Evolutionary conservation across 2,888 invertebrate species (phyloP).

Genomic region (Hartigia nigra): DNA sequence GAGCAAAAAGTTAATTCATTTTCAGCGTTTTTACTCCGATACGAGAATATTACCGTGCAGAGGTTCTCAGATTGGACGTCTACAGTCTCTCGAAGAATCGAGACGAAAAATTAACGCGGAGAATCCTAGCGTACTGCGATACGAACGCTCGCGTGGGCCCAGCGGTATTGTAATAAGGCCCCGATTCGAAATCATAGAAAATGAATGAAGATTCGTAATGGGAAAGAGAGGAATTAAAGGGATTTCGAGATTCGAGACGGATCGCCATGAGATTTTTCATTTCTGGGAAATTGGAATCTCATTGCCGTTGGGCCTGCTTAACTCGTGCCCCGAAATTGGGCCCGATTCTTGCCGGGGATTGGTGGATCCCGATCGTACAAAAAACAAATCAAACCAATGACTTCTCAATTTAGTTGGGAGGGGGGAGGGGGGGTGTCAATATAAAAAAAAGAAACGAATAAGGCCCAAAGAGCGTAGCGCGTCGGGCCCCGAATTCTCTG

Average conservation of each 20-base stretch:
- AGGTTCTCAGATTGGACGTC: slow-evolving; percentile 40
- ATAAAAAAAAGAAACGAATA: background rate
- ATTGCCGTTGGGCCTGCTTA: background rate
- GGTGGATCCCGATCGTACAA: slow-evolving; percentile 29
- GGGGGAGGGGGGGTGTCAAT: background rate
- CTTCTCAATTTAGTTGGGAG: slow-evolving; percentile 33
- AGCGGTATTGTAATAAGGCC: background rate
- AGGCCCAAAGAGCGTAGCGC: background rate
- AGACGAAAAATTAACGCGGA: background rate
- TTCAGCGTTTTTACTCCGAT: slow-evolving; percentile 58
- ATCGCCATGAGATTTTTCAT: background rate
- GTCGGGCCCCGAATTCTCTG: background rate
- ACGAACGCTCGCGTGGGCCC: background rate
- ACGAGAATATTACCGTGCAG: slow-evolving; percentile 49
- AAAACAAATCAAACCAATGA: slow-evolving; percentile 34
- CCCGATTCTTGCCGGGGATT: slow-evolving; percentile 27
- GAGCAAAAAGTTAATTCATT: slow-evolving; percentile 62
- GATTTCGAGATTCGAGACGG: background rate
- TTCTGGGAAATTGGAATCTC: background rate
- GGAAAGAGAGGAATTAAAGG: background rate
- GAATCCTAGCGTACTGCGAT: background rate
- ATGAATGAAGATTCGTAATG: background rate
- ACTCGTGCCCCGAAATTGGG: slow-evolving; percentile 8
- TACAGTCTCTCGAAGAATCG: background rate
- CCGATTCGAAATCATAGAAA: background rate